Evolutionary conservation across 1,140 invertebrate species (phyloP).

Genomic region (Calephelis virginiensis): DNA sequence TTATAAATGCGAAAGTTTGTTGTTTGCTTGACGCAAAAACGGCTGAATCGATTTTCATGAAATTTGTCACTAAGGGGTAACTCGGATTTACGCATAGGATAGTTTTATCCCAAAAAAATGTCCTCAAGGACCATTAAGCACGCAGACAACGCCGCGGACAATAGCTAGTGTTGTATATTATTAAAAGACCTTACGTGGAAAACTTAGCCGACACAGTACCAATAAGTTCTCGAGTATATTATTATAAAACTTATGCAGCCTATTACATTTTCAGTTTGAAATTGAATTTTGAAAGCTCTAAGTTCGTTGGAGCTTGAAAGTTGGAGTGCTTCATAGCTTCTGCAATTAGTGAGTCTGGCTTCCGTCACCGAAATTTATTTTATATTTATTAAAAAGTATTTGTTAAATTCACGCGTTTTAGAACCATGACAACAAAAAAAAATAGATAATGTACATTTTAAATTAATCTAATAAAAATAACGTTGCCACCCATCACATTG

Average conservation of each 20-base stretch:
- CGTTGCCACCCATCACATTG: too few relatives aligned
- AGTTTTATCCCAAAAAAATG: too few relatives aligned
- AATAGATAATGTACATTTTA: too few relatives aligned
- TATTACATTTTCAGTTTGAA: constrained; percentile 57
- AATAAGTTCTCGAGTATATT: constrained; percentile 32
- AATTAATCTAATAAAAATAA: too few relatives aligned
- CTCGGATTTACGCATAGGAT: too few relatives aligned
- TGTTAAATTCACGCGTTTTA: background rate
- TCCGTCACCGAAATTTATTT: background rate
- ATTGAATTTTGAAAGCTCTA: constrained; percentile 52
- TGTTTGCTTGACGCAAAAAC: too few relatives aligned
- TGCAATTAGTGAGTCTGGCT: constrained; percentile 48
- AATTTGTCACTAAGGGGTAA: too few relatives aligned
- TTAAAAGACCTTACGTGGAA: background rate
- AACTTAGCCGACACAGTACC: constrained; percentile 3
- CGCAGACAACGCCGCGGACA: too few relatives aligned
- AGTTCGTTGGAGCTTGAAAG: constrained; percentile 35
- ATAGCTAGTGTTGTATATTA: background rate
- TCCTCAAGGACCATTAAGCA: too few relatives aligned
- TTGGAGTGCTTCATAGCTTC: constrained; percentile 51
- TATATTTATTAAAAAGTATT: background rate
- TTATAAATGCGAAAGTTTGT: too few relatives aligned
- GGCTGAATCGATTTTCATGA: too few relatives aligned
- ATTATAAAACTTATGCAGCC: constrained; percentile 47
- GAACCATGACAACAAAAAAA: too few relatives aligned